These are phyloP conservation scores for Aphodius granarius DNA, from an alignment of 2,888 invertebrate genomes.

Conservation along the genomic window DNA sequence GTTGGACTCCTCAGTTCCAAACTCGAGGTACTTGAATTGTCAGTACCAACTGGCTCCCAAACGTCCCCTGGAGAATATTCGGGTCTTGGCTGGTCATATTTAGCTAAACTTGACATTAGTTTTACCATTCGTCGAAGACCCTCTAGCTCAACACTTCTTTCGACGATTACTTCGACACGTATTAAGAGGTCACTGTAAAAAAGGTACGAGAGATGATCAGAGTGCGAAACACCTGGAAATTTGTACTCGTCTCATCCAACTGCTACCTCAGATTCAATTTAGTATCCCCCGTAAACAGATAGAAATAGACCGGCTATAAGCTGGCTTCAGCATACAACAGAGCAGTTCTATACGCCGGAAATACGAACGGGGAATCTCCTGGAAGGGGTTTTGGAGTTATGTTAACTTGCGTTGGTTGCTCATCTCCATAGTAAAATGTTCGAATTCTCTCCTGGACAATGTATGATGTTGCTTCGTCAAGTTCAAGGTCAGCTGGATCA, in stretches of 20 bases:
- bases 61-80: constrained; percentile 18
- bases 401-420: constrained; percentile 14
- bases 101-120: constrained; percentile 43
- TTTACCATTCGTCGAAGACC: constrained; percentile 34
- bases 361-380: constrained; percentile 13
- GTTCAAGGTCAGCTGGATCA: constrained; percentile 28
- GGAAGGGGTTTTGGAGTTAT: neutral
- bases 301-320: constrained; percentile 16
- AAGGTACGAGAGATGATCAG: constrained; percentile 43
- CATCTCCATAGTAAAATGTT: constrained; percentile 22
- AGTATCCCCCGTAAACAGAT: constrained; percentile 19
- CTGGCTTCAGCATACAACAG: neutral
- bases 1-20: constrained; percentile 38
- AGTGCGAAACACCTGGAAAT: constrained; percentile 37
- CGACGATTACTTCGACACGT: constrained; percentile 37
- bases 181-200: constrained; percentile 31
- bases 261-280: constrained; percentile 8
- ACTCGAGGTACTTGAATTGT: constrained; percentile 40
- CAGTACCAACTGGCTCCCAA: constrained; percentile 42
- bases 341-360: constrained; percentile 14
- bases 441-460: constrained; percentile 9
- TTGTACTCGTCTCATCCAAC: constrained; percentile 6
- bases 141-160: neutral
- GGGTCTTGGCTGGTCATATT: constrained; percentile 37
- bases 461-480: constrained; percentile 19